Evolutionary conservation across 2,797 vertebrate genomes (phyloP), one percentile per base, ranked within the genome.

Genomic region (Onychomys torridus): DNA sequence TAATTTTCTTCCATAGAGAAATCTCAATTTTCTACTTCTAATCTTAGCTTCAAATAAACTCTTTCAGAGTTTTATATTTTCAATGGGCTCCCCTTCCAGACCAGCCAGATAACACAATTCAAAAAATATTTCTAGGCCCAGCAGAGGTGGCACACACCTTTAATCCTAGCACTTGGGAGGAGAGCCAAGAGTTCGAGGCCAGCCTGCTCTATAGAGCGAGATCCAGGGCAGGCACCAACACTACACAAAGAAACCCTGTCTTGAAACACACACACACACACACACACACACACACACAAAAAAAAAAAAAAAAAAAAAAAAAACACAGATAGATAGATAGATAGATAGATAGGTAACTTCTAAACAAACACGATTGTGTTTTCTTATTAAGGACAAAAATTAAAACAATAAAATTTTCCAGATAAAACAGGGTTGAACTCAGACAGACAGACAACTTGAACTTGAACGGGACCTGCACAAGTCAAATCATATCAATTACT

Each of bases 281-380:
- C 46, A 49, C 46, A 49, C 46, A 49, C 46, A 49, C 46, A 49
- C 46, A 49, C 46, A 49, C 46, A 49, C 46, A n/a, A n/a, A n/a
- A n/a, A n/a, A n/a, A n/a, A n/a, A n/a, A n/a, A n/a, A n/a, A n/a
- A n/a, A n/a, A n/a, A n/a, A n/a, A n/a, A n/a, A n/a, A n/a, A n/a
- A n/a, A n/a, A n/a, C n/a, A n/a, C n/a, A n/a, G n/a, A n/a, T n/a
- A n/a, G n/a, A n/a, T n/a, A n/a, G n/a, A n/a, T n/a, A n/a, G n/a
- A n/a, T n/a, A n/a, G n/a, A n/a, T n/a, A n/a, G 78, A 65, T 46
- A 86, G 91, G 61, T 91, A 67, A 65, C 89, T 37, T 92, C 76
- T 75, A 13, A 91, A 61, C 85, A 32, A 96, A 87, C 9, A 34
- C 4, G 43, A 1, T 61, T 32, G 1, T n/a, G 29, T 34, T 78